Percentiles rank a stretch among this genome's conserved stretches.
These are phyloP conservation scores for Stramonita haemastoma DNA, from an alignment of 2,888 invertebrate genomes.

Conservation along the genomic window DNA sequence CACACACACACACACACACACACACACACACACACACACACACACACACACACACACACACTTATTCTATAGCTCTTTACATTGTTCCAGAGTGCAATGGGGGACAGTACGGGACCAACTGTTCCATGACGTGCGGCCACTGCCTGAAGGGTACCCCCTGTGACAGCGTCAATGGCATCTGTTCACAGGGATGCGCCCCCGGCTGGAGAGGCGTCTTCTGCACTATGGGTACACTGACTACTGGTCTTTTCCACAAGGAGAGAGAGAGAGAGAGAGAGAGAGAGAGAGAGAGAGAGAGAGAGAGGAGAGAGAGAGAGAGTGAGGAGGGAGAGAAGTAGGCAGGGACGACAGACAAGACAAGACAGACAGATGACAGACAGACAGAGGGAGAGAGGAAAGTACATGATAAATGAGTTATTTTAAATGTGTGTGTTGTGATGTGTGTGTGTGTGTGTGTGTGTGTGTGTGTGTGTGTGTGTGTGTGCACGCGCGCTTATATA, in stretches of 20 bases:
- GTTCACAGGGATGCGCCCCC: conserved; percentile 58
- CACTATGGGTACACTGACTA: conserved; percentile 49
- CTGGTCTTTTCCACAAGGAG: neutral
- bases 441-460: neutral
- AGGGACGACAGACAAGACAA: no score
- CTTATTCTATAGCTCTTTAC: neutral
- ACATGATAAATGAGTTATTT: no score
- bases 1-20: no score
- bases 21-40: no score
- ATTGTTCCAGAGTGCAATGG: conserved; percentile 56
- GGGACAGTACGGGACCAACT: conserved; percentile 60
- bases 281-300: no score
- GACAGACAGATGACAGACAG: no score
- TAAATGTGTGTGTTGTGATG: neutral
- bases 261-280: no score
- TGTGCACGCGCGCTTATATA: neutral
- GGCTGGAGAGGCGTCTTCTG: conserved; percentile 69
- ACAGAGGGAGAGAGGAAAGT: no score
- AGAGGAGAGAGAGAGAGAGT: no score
- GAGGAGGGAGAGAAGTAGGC: no score
- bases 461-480: neutral
- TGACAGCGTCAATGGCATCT: conserved; percentile 77
- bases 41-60: no score
- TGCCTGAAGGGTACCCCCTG: conserved; percentile 64
- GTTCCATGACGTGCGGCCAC: conserved; percentile 57